These are phyloP conservation scores for Patiria pectinifera DNA, from an alignment of 53 echinoderm and acorn worm species.

Conservation along the genomic window DNA sequence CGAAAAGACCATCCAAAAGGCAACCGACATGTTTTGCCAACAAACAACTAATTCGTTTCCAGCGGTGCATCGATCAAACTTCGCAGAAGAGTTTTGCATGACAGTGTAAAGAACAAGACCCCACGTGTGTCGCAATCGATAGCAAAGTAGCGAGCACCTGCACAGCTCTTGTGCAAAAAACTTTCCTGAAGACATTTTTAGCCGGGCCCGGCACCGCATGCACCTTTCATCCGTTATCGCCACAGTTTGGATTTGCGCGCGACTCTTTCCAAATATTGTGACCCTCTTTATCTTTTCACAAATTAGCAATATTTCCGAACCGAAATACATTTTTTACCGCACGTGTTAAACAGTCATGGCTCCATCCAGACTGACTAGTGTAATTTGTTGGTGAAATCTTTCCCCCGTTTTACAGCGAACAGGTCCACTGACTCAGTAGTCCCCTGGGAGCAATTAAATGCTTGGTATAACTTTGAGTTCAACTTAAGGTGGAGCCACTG, in stretches of 20 bases:
- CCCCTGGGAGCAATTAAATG: not conserved
- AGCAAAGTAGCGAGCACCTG: not conserved
- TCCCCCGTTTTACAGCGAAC: not conserved
- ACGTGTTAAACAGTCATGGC: slow-evolving; percentile 1
- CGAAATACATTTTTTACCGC: not conserved
- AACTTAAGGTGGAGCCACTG: not conserved
- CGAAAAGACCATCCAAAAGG: not conserved
- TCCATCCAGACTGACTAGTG: not conserved
- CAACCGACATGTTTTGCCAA: not conserved
- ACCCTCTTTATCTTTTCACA: not conserved
- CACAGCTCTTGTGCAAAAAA: not conserved
- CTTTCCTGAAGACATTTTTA: not conserved
- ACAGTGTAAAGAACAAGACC: not conserved
- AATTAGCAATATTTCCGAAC: not conserved
- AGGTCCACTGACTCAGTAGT: not conserved
- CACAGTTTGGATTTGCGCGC: not conserved
- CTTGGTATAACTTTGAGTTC: not conserved
- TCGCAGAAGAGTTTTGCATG: not conserved
- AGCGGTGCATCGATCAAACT: not conserved
- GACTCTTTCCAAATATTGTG: not conserved
- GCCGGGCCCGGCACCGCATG: not conserved
- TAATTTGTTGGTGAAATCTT: slow-evolving; percentile 12
- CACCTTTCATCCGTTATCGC: not conserved
- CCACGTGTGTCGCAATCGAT: too few species aligned
- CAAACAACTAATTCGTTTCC: not conserved